These are phyloP conservation scores for Apeltes quadracus DNA, from an alignment of 2,113 vertebrate genomes.

Conservation along the genomic window DNA sequence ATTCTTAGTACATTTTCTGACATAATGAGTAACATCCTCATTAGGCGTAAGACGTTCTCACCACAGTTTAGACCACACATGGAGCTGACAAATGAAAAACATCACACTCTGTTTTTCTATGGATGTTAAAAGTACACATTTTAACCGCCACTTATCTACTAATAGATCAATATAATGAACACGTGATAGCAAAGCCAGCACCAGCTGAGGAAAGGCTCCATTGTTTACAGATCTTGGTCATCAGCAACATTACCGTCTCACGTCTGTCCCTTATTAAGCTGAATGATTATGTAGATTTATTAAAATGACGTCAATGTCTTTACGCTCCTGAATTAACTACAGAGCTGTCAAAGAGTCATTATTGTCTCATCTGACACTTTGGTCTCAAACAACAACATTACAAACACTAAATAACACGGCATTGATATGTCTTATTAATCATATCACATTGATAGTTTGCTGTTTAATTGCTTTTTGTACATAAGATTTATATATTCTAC, in stretches of 20 bases:
- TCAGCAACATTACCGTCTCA: conserved; percentile 14
- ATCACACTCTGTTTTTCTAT: conserved; percentile 30
- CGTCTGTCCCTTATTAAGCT: conserved; percentile 3
- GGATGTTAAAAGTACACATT: conserved; percentile 42
- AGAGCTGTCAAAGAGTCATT: conserved; percentile 29
- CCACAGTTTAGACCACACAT: conserved; percentile 8
- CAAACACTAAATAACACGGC: conserved; percentile 54
- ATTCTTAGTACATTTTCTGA: neutral
- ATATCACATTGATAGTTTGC: conserved; percentile 62
- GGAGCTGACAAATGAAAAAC: conserved; percentile 24
- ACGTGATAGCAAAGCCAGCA: conserved; percentile 34
- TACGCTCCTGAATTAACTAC: conserved; percentile 25
- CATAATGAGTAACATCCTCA: conserved; percentile 20
- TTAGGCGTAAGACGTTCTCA: conserved; percentile 22
- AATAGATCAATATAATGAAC: conserved; percentile 49
- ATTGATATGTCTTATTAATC: conserved; percentile 57
- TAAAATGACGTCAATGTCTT: conserved; percentile 16
- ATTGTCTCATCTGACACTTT: conserved; percentile 32
- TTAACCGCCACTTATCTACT: conserved; percentile 40
- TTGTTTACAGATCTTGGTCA: conserved; percentile 34
- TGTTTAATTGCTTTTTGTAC: conserved; percentile 74
- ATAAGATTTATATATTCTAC: conserved; percentile 55
- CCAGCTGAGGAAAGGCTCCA: conserved; percentile 27
- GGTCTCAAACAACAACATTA: conserved; percentile 37
- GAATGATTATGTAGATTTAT: conserved; percentile 15